These are phyloP conservation scores for Addax nasomaculatus DNA, from an alignment of 2,113 vertebrate genomes.

Conservation along the genomic window DNA sequence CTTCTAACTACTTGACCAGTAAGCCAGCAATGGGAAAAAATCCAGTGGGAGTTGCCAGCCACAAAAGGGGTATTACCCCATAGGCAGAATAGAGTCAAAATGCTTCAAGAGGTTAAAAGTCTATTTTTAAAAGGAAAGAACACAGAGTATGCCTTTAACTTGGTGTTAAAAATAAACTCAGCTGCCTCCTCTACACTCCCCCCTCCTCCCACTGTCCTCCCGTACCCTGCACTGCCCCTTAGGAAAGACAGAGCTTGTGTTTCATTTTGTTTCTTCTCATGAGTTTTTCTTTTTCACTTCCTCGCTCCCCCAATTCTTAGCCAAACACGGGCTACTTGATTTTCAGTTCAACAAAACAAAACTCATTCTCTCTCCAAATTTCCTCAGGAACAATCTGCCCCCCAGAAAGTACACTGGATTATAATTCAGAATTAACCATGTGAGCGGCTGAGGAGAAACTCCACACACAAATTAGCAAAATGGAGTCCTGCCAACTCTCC, in stretches of 20 bases:
- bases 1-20: conserved; percentile 27
- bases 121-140: conserved; percentile 72
- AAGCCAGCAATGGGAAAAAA: conserved; percentile 24
- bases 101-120: conserved; percentile 49
- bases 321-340: neutral
- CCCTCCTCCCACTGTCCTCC: conserved; percentile 1
- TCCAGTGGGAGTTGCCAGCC: conserved; percentile 45
- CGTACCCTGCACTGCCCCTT: neutral
- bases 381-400: neutral
- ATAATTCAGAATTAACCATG: neutral
- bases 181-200: conserved; percentile 13
- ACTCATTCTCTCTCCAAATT: neutral
- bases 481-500: neutral
- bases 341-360: conserved; percentile 35
- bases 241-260: conserved; percentile 15
- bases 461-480: neutral
- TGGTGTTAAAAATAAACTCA: conserved; percentile 64
- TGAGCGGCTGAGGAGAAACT: neutral
- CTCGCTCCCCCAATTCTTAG: neutral
- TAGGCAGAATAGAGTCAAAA: conserved; percentile 52
- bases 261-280: neutral
- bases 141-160: conserved; percentile 44
- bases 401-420: neutral
- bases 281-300: neutral
- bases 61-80: conserved; percentile 55